Percentiles rank a stretch among this genome's conserved stretches.
Conservation (phyloP, 2,797 vertebrate species). For the Argyrosomus regius region DNA sequence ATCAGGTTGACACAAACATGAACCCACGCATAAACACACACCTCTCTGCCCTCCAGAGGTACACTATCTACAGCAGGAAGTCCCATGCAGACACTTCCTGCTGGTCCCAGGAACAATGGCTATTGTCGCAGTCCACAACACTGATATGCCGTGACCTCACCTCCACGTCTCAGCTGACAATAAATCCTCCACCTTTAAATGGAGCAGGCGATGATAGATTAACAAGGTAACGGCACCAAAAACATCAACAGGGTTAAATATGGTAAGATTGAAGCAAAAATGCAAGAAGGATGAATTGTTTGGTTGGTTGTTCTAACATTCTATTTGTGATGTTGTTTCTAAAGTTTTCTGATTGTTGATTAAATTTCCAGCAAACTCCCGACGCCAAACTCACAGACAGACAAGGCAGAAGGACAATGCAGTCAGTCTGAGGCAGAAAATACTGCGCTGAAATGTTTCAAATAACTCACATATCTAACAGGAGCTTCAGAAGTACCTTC, state of each 20-base stretch:
- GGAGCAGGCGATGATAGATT: slow-evolving; percentile 81
- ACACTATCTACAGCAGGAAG: slow-evolving; percentile 85
- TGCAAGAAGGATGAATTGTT: neutral
- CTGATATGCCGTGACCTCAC: slow-evolving; percentile 87
- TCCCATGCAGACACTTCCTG: slow-evolving; percentile 86
- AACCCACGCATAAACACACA: slow-evolving; percentile 49
- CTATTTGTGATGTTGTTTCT: slow-evolving; percentile 18
- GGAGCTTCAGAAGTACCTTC: slow-evolving; percentile 23
- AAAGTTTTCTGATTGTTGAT: slow-evolving; percentile 13
- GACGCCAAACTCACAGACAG: slow-evolving; percentile 1
- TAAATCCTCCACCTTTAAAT: slow-evolving; percentile 86
- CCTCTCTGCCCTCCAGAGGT: slow-evolving; percentile 76
- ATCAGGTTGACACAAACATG: slow-evolving; percentile 37
- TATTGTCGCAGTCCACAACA: slow-evolving; percentile 79
- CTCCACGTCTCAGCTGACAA: slow-evolving; percentile 82
- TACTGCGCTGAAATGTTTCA: slow-evolving; percentile 8
- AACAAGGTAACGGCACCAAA: slow-evolving; percentile 75
- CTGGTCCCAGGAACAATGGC: slow-evolving; percentile 84
- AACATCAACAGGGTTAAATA: slow-evolving; percentile 43
- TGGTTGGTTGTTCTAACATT: slow-evolving; percentile 19
- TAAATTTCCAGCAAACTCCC: slow-evolving; percentile 14
- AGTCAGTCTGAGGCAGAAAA: neutral
- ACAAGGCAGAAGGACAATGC: slow-evolving; percentile 17
- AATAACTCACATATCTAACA: slow-evolving; percentile 26
- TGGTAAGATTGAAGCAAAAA: slow-evolving; percentile 11